phyloP scores from a whole-genome alignment of 2,113 vertebrate species.

The Thamnophis sirtalis region DNA sequence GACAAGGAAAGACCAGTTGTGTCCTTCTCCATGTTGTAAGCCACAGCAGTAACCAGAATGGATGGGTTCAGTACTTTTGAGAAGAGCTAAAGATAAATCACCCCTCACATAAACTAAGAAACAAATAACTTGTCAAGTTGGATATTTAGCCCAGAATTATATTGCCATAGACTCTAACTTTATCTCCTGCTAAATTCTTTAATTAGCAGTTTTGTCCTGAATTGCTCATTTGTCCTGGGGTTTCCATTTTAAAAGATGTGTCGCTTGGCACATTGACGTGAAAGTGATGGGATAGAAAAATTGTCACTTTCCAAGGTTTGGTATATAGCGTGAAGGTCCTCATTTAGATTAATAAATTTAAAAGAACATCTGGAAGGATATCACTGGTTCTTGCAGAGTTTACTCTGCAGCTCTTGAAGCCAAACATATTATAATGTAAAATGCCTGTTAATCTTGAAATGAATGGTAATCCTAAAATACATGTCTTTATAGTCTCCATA shows the following conservation, averaged over 20 bases:
- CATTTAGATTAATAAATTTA: not conserved
- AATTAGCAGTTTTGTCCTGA: not conserved
- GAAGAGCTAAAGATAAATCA: not conserved
- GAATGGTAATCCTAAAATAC: not conserved
- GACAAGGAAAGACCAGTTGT: not conserved
- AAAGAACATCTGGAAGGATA: conserved; percentile 2
- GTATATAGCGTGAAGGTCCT: not conserved
- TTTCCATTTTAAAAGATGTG: not conserved
- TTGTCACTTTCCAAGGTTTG: not conserved
- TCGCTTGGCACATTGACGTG: not conserved
- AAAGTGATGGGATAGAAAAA: not conserved
- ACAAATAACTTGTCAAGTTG: not conserved
- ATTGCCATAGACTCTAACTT: not conserved
- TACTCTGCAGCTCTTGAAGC: not conserved
- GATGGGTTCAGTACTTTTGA: not conserved
- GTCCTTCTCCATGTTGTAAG: not conserved
- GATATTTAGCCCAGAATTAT: not conserved
- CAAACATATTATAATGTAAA: not conserved
- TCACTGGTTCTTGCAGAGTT: not conserved
- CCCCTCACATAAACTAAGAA: not conserved
- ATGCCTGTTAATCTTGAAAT: not conserved
- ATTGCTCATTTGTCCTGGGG: not conserved
- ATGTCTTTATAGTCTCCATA: conserved; percentile 81
- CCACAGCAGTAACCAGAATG: not conserved
- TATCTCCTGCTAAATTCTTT: not conserved